A percentile compares a stretch with the other conserved stretches of the same genome.
These are phyloP conservation scores for Gonioctena quinquepunctata DNA, from an alignment of 1,140 invertebrate genomes.

Conservation along the genomic window DNA sequence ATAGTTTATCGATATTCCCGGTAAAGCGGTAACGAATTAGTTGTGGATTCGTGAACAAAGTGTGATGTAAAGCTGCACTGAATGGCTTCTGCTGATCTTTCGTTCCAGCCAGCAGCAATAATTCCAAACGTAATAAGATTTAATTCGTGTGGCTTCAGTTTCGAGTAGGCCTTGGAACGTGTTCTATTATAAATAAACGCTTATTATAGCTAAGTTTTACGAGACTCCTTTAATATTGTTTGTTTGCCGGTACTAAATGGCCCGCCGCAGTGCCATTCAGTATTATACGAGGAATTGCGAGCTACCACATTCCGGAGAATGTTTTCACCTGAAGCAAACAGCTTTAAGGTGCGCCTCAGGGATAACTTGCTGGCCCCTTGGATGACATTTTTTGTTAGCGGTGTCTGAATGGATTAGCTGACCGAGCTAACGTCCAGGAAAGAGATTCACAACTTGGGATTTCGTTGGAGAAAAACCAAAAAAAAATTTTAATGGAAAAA, in stretches of 20 bases:
- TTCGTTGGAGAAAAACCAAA: too few relatives aligned
- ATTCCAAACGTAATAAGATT: constrained; percentile 26
- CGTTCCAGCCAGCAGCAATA: constrained; percentile 16
- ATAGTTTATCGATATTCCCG: background rate
- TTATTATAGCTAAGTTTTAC: background rate
- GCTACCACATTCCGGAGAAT: too few relatives aligned
- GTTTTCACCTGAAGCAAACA: too few relatives aligned
- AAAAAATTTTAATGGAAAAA: too few relatives aligned
- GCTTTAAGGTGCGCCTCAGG: too few relatives aligned
- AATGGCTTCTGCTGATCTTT: constrained; percentile 31
- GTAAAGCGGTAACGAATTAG: background rate
- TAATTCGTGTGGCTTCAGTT: constrained; percentile 27
- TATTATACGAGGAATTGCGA: too few relatives aligned
- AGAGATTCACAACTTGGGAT: too few relatives aligned
- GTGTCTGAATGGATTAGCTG: too few relatives aligned
- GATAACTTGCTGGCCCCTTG: too few relatives aligned
- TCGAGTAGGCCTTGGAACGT: background rate
- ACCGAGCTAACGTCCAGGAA: too few relatives aligned
- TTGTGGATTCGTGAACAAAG: background rate
- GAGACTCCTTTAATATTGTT: background rate
- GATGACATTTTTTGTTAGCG: too few relatives aligned
- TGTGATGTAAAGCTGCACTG: background rate
- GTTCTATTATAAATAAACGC: background rate
- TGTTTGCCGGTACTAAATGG: too few relatives aligned
- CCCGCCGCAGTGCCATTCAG: background rate